Conservation (phyloP, 23 tunicate genomes). For the Diplosoma virens region DNA sequence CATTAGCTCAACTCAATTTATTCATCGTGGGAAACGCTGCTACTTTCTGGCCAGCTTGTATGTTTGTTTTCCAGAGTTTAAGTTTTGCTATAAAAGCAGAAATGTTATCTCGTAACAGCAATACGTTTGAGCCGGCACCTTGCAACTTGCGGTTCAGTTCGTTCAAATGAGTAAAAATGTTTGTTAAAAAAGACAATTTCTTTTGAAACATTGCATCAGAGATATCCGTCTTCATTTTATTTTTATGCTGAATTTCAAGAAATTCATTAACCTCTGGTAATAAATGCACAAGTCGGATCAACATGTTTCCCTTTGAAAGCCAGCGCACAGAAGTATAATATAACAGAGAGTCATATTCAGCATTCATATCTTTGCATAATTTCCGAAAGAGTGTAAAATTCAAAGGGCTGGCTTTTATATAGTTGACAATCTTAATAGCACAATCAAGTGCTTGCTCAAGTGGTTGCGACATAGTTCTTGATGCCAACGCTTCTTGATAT, state of each 20-base stretch:
- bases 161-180: slow-evolving; percentile 48
- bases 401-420: neutral
- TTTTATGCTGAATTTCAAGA: slow-evolving; percentile 43
- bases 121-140: slow-evolving; percentile 23
- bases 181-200: slow-evolving; percentile 43
- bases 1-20: slow-evolving; percentile 28
- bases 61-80: slow-evolving; percentile 18
- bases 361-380: slow-evolving; percentile 34
- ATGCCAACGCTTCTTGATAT: slow-evolving; percentile 17
- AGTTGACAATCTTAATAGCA: slow-evolving; percentile 25
- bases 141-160: slow-evolving; percentile 52
- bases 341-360: neutral
- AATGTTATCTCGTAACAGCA: slow-evolving; percentile 10
- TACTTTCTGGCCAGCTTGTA: slow-evolving; percentile 34
- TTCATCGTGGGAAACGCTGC: slow-evolving; percentile 23
- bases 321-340: too few species aligned
- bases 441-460: slow-evolving; percentile 26
- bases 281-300: slow-evolving; percentile 17
- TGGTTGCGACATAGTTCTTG: neutral
- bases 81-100: slow-evolving; percentile 15
- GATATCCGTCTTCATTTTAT: slow-evolving; percentile 22
- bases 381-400: slow-evolving; percentile 20
- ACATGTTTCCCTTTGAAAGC: slow-evolving; percentile 34
- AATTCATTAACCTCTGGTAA: slow-evolving; percentile 30
- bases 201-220: slow-evolving; percentile 32